Evolutionary conservation across 1,140 invertebrate species (phyloP), one percentile per base, ranked within the genome.

Genomic region (Hycleus cichorii): DNA sequence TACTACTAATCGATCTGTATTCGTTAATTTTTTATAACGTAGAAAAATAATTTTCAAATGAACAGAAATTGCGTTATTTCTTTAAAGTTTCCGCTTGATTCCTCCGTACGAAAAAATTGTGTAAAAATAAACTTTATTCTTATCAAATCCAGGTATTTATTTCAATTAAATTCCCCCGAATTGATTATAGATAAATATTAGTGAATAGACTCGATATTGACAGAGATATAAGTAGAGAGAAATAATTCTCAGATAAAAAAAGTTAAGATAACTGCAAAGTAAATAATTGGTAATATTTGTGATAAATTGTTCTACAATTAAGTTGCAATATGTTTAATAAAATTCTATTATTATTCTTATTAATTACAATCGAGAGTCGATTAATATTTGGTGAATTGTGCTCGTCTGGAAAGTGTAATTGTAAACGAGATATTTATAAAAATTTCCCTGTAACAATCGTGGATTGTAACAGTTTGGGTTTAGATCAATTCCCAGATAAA

Each of bases 391-490:
- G 9, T n/a, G 9, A n/a, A 39, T 6, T 39, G 40, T 8, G 3
- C 4, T 10, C 10, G 10, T 42, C 6, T 42, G 40, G 47, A 32
- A 18, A 25, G 3, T 55, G 52, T 44, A 18, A 47, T 24, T 55
- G 52, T 55, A 47, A 55, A 55, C 44, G 44, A 4, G 24, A 47
- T 9, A 55, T 27, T 10, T 24, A 39, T 24, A 8, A 26, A 27
- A 25, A 47, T 18, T 47, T 40, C 12, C 24, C 39, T 12, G 39
- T 49, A 2, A 39, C 39, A 24, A 48, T 39, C n/a, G 68, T 61
- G 6, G 60, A 71, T 52, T 72, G 69, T 46, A 50, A 50, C 4
- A 46, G 62, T 25, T 49, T 63, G 26, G 39, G 58, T 44, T 24
- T 70, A 1, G 12, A 59, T 2, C 42, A 47, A 2, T 55, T 71